phyloP scores from a whole-genome alignment of 2,888 invertebrate species.

The Dryococelus australis region DNA sequence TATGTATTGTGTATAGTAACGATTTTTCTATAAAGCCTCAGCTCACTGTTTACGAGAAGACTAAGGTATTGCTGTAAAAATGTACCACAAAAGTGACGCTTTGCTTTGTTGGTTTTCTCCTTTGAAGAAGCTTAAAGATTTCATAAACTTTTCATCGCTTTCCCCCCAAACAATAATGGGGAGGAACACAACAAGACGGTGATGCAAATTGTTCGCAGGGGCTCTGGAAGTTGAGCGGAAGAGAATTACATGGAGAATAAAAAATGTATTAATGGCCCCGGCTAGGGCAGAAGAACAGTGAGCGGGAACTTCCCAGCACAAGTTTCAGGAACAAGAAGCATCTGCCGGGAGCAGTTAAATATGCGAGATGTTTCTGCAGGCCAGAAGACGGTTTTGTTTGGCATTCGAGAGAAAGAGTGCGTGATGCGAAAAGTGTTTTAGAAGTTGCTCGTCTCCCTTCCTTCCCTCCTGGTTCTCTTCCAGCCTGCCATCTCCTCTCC shows the following conservation, averaged over 20 bases:
- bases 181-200: too few relatives aligned
- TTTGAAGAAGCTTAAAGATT: too few relatives aligned
- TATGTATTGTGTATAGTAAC: too few relatives aligned
- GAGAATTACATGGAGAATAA: background rate
- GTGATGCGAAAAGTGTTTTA: background rate
- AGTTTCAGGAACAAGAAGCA: constrained; percentile 16
- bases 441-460: background rate
- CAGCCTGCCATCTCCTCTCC: background rate
- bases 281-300: background rate
- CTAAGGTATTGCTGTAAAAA: too few relatives aligned
- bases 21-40: too few relatives aligned
- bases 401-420: background rate
- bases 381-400: background rate
- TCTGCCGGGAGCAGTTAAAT: background rate
- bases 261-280: too few relatives aligned
- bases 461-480: background rate
- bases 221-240: background rate
- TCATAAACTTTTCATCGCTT: too few relatives aligned
- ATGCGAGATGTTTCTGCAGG: background rate
- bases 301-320: background rate
- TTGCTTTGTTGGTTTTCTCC: too few relatives aligned
- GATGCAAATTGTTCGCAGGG: background rate
- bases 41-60: too few relatives aligned
- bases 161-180: too few relatives aligned
- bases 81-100: too few relatives aligned